phyloP scores from a whole-genome alignment of 2,113 vertebrate species.

The Jaculus jaculus region DNA sequence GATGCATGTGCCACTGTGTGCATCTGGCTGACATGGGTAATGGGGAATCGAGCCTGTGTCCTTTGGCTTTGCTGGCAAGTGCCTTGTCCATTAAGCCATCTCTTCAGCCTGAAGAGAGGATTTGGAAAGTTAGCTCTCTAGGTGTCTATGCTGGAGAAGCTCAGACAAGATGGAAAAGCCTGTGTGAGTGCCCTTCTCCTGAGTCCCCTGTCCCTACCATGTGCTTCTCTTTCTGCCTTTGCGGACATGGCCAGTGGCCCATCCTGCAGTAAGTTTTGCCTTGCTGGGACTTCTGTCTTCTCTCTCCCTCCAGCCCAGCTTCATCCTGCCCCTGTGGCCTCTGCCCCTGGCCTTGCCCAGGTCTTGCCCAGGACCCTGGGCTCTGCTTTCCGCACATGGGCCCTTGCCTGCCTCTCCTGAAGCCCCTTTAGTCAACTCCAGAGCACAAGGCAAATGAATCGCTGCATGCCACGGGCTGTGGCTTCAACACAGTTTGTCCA shows the following conservation, averaged over 20 bases:
- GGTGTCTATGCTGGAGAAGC: background rate
- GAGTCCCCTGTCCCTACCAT: background rate
- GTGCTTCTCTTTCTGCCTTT: background rate
- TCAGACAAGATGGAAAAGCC: background rate
- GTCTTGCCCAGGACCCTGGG: background rate
- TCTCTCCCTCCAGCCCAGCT: background rate
- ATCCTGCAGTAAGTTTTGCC: background rate
- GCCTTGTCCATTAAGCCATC: too few relatives aligned
- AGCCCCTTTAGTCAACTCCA: background rate
- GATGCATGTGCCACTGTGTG: too few relatives aligned
- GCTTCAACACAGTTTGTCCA: background rate
- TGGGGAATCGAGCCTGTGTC: too few relatives aligned
- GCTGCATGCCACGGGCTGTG: background rate
- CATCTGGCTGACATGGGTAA: too few relatives aligned
- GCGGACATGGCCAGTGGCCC: background rate
- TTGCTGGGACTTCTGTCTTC: background rate
- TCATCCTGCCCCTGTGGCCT: background rate
- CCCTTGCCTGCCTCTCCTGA: background rate
- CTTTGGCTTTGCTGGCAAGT: too few relatives aligned
- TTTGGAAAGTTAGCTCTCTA: background rate
- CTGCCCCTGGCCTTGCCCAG: background rate
- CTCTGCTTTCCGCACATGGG: background rate
- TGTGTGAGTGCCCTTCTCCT: background rate
- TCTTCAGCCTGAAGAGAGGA: background rate
- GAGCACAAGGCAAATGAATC: background rate